A percentile compares a stretch with the other conserved stretches of the same genome.
These are phyloP conservation scores for Parotocinclus haroldoi DNA, from an alignment of 2,797 vertebrate genomes.

Conservation along the genomic window DNA sequence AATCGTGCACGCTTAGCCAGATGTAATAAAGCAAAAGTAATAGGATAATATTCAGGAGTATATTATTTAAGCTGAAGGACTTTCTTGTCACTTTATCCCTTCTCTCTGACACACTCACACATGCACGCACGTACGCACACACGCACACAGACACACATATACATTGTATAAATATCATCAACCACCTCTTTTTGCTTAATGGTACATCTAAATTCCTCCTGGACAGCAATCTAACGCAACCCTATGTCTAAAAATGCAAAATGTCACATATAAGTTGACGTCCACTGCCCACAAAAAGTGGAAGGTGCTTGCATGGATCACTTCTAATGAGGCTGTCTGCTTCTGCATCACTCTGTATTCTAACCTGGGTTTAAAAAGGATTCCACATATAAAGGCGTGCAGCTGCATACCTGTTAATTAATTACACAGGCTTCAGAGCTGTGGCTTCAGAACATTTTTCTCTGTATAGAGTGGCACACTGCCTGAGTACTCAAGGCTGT, in stretches of 20 bases:
- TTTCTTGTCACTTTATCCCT: no score
- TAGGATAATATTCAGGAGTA: no score
- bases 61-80: no score
- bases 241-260: constrained; percentile 36
- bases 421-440: constrained; percentile 28
- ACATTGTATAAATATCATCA: constrained; percentile 37
- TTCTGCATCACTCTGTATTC: constrained; percentile 20
- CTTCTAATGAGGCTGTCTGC: constrained; percentile 44
- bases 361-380: constrained; percentile 16
- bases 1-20: no score
- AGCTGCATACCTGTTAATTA: constrained; percentile 34
- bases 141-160: background rate
- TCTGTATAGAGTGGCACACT: constrained; percentile 18
- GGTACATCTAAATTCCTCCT: constrained; percentile 42
- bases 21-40: no score
- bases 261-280: constrained; percentile 33
- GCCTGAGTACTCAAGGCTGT: constrained; percentile 36
- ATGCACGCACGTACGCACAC: background rate
- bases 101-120: background rate
- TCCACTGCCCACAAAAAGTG: constrained; percentile 31
- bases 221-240: constrained; percentile 39
- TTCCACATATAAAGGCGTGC: constrained; percentile 25
- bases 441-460: constrained; percentile 17
- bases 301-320: constrained; percentile 29
- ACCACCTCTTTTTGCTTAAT: constrained; percentile 24